phyloP scores from a whole-genome alignment of 2,888 invertebrate species.

The Zaprionus bogoriensis region DNA sequence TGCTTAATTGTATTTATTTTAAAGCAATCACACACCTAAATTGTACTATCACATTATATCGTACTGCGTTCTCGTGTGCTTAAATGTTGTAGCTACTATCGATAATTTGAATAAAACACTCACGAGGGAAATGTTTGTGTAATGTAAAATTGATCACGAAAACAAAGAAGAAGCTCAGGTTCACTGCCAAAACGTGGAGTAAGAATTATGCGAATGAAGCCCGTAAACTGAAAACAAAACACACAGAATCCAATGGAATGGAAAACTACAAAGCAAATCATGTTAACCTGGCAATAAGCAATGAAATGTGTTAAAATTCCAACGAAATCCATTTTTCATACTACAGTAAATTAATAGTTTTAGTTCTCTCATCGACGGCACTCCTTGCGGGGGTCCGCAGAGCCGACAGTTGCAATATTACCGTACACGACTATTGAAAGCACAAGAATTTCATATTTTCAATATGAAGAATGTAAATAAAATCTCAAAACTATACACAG shows the following conservation, averaged over 20 bases:
- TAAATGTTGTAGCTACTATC: constrained; percentile 45
- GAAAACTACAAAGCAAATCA: constrained; percentile 8
- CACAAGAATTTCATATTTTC: constrained; percentile 38
- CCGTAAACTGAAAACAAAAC: background rate
- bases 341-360: constrained; percentile 18
- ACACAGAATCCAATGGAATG: constrained; percentile 16
- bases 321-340: background rate
- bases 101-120: constrained; percentile 43
- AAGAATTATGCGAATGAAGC: constrained; percentile 56
- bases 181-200: constrained; percentile 81
- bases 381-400: constrained; percentile 20
- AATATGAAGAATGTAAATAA: constrained; percentile 39
- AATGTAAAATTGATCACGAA: constrained; percentile 61
- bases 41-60: constrained; percentile 19
- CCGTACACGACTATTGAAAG: constrained; percentile 25
- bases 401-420: constrained; percentile 61
- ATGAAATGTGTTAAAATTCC: background rate
- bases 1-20: constrained; percentile 47
- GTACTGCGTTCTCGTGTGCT: constrained; percentile 41
- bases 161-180: constrained; percentile 80
- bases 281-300: constrained; percentile 30
- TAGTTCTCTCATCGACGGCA: constrained; percentile 31
- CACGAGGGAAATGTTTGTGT: constrained; percentile 54
- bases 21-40: constrained; percentile 21
- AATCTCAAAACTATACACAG: constrained; percentile 16